Evolutionary conservation across 2,888 invertebrate species (phyloP).

Genomic region (Apotomis capreana): DNA sequence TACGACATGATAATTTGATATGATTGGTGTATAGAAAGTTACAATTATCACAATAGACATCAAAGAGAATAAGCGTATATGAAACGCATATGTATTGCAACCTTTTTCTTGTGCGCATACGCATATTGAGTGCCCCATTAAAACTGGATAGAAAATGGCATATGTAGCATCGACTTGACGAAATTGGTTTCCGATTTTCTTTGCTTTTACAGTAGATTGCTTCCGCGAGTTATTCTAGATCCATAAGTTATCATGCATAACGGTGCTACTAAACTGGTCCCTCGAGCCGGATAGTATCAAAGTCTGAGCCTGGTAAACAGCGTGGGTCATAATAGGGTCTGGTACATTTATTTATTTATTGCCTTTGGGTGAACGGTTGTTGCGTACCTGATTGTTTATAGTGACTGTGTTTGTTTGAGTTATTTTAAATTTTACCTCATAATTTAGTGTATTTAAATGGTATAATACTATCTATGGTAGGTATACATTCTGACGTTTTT

Average conservation of each 20-base stretch:
- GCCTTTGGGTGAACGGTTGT: neutral
- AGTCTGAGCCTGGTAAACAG: constrained; percentile 15
- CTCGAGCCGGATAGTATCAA: constrained; percentile 30
- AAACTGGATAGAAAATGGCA: constrained; percentile 15
- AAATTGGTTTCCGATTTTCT: constrained; percentile 29
- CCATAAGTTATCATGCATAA: constrained; percentile 32
- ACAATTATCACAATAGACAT: constrained; percentile 6
- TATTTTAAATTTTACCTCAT: neutral
- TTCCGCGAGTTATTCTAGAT: constrained; percentile 28
- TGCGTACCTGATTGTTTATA: constrained; percentile 5
- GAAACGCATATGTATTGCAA: neutral
- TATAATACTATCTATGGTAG: no score
- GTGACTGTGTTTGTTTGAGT: neutral
- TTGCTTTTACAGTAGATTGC: constrained; percentile 19
- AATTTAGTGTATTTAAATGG: no score
- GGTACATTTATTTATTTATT: constrained; percentile 5
- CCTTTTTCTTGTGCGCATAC: neutral
- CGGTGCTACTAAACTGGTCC: constrained; percentile 35
- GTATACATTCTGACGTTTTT: no score
- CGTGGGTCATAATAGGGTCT: constrained; percentile 25
- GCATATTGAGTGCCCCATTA: constrained; percentile 3
- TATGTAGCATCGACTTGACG: constrained; percentile 7
- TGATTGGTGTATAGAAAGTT: constrained; percentile 29
- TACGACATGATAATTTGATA: constrained; percentile 30
- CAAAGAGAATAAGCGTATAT: neutral